Evolutionary conservation across 2,797 vertebrate genomes (phyloP).

Genomic region (Anguilla marmorata): DNA sequence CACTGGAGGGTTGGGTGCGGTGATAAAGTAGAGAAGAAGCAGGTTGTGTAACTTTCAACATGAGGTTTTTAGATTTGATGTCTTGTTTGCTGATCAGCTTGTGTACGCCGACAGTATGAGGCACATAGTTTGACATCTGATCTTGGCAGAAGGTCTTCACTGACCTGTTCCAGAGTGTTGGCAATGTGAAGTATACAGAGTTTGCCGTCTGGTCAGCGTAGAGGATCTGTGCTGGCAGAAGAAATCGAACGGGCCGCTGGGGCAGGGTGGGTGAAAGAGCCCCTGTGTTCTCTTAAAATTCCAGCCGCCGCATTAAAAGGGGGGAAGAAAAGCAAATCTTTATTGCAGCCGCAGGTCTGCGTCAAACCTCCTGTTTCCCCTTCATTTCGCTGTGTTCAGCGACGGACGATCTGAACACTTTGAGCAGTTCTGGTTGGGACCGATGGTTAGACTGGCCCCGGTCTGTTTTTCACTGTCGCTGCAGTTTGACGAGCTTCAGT

Average conservation of each 20-base stretch:
- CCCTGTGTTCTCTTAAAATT: conserved; percentile 69
- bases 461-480: background rate
- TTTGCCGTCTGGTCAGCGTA: background rate
- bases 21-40: background rate
- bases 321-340: conserved; percentile 69
- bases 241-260: conserved; percentile 65
- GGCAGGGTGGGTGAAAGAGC: conserved; percentile 68
- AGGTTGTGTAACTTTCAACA: background rate
- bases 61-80: background rate
- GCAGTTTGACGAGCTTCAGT: background rate
- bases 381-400: conserved; percentile 41
- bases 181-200: background rate
- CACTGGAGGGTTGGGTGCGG: background rate
- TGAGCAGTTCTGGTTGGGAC: background rate
- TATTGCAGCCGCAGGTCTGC: conserved; percentile 71
- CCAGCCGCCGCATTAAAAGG: conserved; percentile 63
- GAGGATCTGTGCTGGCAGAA: conserved; percentile 49
- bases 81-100: background rate
- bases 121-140: background rate
- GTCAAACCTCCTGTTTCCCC: conserved; percentile 49
- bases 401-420: conserved; percentile 9
- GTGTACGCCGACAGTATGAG: background rate
- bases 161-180: background rate
- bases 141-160: background rate
- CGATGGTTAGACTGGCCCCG: background rate